Evolutionary conservation across 2,113 vertebrate species (phyloP), one percentile per base, ranked within the genome.

Genomic region (Scatophagus argus): DNA sequence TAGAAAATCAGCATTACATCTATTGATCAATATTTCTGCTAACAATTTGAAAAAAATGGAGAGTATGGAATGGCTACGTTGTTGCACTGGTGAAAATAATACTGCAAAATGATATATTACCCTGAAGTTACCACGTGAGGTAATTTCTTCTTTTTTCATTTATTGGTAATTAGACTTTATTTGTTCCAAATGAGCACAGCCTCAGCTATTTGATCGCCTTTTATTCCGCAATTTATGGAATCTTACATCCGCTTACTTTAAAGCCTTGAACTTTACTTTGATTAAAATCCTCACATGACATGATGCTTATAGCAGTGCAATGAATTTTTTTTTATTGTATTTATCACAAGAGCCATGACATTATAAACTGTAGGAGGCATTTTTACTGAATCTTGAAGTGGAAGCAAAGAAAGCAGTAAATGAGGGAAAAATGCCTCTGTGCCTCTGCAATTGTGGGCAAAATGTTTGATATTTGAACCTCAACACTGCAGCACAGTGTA

Each of bases 251-350:
- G 84, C 90, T 94, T 93, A 89, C 77, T 93, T 93, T 82, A 92
- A 90, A 89, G 92, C 84, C 86, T 91, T 90, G 69, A 94, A 94
- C 79, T 95, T 94, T 93, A 92, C 87, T 86, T 88, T 95, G 92
- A 96, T 95, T 94, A 95, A 92, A 86, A 94, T 91, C 83, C 87
- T 93, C 86, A 51, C 74, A 91, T 92, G 90, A 91, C 88, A 93
- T 84, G 85, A 84, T n/a, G n/a, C n/a, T 79, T 88, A 83, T 75
- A 94, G 93, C 86, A 78, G 89, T 91, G 82, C 90, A 88, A 87
- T 92, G 81, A 94, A 90, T 91, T 62, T 85, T 91, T 62, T 85
- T 91, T 93, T 86, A 93, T 92, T 90, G 76, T 88, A 93, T 91
- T 92, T 86, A 89, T 92, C 72, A 91, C 65, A 86, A 83, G 85